A percentile compares a stretch with the other conserved stretches of the same genome.
Conservation (phyloP, 35 echinoderm and acorn worm genomes). For the Eucidaris tribuloides region DNA sequence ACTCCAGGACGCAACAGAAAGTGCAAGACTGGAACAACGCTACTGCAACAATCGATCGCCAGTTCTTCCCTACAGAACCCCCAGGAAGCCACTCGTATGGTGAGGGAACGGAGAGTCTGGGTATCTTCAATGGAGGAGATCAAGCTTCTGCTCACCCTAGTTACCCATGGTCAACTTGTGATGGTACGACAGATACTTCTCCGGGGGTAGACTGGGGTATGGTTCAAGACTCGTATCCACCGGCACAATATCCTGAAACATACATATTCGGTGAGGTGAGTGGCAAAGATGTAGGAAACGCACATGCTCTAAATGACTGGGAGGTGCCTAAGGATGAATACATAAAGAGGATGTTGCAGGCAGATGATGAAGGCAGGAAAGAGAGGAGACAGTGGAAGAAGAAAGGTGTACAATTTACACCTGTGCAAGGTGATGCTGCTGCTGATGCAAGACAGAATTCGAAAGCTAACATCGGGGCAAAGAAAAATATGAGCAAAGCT, state of each 20-base stretch:
- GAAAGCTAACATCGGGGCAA: too few relatives aligned
- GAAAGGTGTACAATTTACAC: neutral
- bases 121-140: neutral
- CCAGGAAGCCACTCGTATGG: too few relatives aligned
- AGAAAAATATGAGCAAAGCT: too few relatives aligned
- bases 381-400: neutral
- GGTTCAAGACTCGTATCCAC: too few relatives aligned
- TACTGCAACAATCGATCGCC: neutral
- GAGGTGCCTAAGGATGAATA: neutral
- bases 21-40: neutral
- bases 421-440: neutral
- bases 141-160: too few relatives aligned
- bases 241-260: too few relatives aligned
- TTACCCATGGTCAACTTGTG: neutral
- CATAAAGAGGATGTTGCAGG: neutral
- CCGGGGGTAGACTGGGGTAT: too few relatives aligned
- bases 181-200: neutral
- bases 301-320: slow-evolving; percentile 9
- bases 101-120: too few relatives aligned
- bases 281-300: too few relatives aligned
- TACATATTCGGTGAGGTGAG: too few relatives aligned
- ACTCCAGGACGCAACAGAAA: neutral
- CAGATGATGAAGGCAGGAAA: neutral
- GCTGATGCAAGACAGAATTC: neutral
- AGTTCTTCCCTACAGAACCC: too few relatives aligned